Percentiles rank a stretch among this genome's conserved stretches.
phyloP scores from a whole-genome alignment of 30 jellyfish, hydroid and myxozoan species.

The Hydra vulgaris region DNA sequence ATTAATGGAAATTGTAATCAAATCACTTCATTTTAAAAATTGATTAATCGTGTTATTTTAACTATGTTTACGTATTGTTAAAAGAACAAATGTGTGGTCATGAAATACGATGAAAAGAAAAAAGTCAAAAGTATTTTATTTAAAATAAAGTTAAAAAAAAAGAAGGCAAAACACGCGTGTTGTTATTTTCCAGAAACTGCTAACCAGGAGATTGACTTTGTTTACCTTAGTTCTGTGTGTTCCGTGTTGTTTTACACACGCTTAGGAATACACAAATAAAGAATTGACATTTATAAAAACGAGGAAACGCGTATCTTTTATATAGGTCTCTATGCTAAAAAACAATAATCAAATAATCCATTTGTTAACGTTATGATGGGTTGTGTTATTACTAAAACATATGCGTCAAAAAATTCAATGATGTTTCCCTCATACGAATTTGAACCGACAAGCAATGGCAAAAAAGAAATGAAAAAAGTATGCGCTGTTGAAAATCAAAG shows the following conservation, averaged over 20 bases:
- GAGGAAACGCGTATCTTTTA: background rate
- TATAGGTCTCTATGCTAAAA: background rate
- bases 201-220: background rate
- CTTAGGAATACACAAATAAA: background rate
- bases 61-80: background rate
- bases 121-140: no score
- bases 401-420: background rate
- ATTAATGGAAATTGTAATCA: background rate
- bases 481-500: background rate
- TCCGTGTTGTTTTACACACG: background rate
- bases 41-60: background rate
- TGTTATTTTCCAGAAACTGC: background rate
- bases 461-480: background rate
- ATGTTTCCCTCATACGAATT: background rate
- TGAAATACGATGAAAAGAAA: background rate
- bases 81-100: background rate
- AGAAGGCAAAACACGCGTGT: background rate
- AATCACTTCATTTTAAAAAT: background rate
- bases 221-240: background rate
- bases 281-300: background rate
- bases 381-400: background rate
- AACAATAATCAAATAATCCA: background rate
- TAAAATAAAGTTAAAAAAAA: no score
- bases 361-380: background rate
- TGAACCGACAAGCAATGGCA: slow-evolving; percentile 1